These are phyloP conservation scores for Pyxicephalus adspersus DNA, from an alignment of 2,113 vertebrate genomes.

Conservation along the genomic window DNA sequence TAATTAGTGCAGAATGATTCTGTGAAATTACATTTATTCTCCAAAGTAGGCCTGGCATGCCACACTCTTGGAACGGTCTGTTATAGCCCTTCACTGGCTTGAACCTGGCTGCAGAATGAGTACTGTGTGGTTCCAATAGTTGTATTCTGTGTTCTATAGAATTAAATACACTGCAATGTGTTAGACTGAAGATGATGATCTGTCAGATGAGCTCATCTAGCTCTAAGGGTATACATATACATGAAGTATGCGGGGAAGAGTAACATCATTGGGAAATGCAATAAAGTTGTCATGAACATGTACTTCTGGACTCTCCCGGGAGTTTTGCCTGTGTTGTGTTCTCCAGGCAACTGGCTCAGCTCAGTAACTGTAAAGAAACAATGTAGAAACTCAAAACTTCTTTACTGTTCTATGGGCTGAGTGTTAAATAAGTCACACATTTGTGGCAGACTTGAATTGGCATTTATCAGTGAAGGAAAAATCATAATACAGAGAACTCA, in stretches of 20 bases:
- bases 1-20: too few relatives aligned
- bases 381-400: conserved; percentile 3
- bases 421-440: conserved; percentile 19
- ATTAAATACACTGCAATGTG: too few relatives aligned
- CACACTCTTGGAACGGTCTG: too few relatives aligned
- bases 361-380: conserved; percentile 38
- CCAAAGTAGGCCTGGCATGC: too few relatives aligned
- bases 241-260: conserved; percentile 1
- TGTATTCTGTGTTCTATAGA: too few relatives aligned
- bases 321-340: conserved; percentile 8
- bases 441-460: neutral
- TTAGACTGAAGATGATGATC: too few relatives aligned
- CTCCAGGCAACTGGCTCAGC: conserved; percentile 23
- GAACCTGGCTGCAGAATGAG: too few relatives aligned
- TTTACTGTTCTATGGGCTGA: neutral
- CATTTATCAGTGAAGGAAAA: conserved; percentile 19
- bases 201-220: too few relatives aligned
- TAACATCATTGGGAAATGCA: neutral
- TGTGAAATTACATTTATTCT: too few relatives aligned
- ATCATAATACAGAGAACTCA: neutral
- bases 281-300: conserved; percentile 27
- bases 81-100: too few relatives aligned
- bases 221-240: too few relatives aligned
- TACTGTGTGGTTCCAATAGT: too few relatives aligned
- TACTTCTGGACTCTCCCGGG: neutral